phyloP scores from a whole-genome alignment of 2,797 vertebrate species.

The Pseudomugil gertrudae region DNA sequence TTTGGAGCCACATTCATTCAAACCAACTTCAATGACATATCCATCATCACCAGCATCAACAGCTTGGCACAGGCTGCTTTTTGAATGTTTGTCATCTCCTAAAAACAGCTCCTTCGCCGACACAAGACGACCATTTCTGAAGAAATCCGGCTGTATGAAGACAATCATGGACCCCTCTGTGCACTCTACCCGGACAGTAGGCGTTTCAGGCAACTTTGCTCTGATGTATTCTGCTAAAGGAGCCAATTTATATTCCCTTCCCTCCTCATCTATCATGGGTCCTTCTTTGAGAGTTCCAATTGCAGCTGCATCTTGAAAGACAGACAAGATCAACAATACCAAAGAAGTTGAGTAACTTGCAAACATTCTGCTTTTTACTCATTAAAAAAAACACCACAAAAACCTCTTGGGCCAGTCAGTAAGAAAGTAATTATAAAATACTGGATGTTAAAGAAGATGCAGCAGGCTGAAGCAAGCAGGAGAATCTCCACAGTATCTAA shows the following conservation, averaged over 20 bases:
- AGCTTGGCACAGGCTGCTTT: slow-evolving; percentile 29
- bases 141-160: slow-evolving; percentile 47
- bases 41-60: slow-evolving; percentile 20
- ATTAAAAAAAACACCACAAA: background rate
- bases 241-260: slow-evolving; percentile 51
- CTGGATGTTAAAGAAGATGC: too few species aligned
- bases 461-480: background rate
- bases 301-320: background rate
- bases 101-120: slow-evolving; percentile 47
- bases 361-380: slow-evolving; percentile 7
- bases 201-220: accelerated
- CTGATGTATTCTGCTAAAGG: background rate
- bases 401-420: background rate
- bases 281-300: slow-evolving; percentile 43
- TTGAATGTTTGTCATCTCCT: slow-evolving; percentile 14
- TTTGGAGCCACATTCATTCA: slow-evolving; percentile 58
- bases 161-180: slow-evolving; percentile 47
- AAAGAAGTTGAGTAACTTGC: background rate
- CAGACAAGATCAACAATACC: slow-evolving; percentile 9
- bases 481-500: background rate
- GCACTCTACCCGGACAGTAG: slow-evolving; percentile 34
- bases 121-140: slow-evolving; percentile 3
- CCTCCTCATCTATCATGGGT: slow-evolving; percentile 50
- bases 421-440: background rate
- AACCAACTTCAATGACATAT: slow-evolving; percentile 39